Evolutionary conservation across 2,113 vertebrate species (phyloP).

Genomic region (Origma solitaria): DNA sequence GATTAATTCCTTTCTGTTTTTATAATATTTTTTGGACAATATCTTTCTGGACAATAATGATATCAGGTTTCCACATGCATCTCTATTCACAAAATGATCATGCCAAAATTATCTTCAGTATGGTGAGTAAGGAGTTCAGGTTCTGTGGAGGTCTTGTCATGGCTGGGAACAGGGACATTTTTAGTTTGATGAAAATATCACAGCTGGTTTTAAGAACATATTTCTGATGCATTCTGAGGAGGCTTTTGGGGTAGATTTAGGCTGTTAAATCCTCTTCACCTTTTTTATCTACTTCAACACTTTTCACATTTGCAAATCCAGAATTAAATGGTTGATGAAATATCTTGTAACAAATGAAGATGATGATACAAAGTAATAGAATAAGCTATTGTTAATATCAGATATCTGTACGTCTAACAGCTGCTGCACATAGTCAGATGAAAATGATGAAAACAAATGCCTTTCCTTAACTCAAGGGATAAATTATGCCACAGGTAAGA

Average conservation of each 20-base stretch:
- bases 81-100: background rate
- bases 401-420: background rate
- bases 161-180: background rate
- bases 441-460: constrained; percentile 5
- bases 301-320: constrained; percentile 21
- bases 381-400: constrained; percentile 12
- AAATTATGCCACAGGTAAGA: background rate
- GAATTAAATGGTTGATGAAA: constrained; percentile 49
- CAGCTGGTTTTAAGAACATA: background rate
- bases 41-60: background rate
- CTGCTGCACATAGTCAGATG: background rate
- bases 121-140: background rate
- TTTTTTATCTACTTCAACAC: constrained; percentile 6
- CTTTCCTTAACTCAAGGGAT: constrained; percentile 11
- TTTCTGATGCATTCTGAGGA: background rate
- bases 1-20: background rate
- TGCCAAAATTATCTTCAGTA: background rate
- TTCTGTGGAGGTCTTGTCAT: background rate
- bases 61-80: background rate
- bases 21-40: background rate
- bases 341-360: constrained; percentile 16
- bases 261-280: background rate
- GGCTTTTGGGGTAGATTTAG: background rate
- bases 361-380: constrained; percentile 10
- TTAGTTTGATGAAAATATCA: background rate